These are phyloP conservation scores for Drosophila tripunctata DNA, from an alignment of 2,888 invertebrate species.

Conservation along the genomic window DNA sequence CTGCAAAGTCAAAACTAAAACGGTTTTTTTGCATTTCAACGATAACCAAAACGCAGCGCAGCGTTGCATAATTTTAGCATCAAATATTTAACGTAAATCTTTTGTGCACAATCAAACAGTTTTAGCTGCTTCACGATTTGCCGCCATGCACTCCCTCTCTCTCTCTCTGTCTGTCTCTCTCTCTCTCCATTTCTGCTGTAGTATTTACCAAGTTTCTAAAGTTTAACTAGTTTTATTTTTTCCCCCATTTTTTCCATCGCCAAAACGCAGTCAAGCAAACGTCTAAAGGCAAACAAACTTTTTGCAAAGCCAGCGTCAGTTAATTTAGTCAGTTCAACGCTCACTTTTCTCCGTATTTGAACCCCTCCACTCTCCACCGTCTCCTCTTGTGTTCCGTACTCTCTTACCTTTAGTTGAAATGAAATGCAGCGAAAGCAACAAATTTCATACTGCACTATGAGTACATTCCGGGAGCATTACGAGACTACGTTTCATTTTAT, in stretches of 20 bases:
- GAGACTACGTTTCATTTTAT: conserved; percentile 63
- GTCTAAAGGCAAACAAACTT: conserved; percentile 74
- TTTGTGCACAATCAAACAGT: conserved; percentile 74
- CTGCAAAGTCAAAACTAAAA: conserved; percentile 46
- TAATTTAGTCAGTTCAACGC: conserved; percentile 78
- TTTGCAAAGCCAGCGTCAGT: conserved; percentile 66
- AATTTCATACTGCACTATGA: conserved; percentile 24
- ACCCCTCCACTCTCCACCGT: neutral
- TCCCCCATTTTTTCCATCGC: neutral
- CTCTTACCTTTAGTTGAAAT: conserved; percentile 16
- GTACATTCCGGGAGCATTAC: conserved; percentile 56
- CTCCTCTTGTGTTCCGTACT: too few relatives aligned
- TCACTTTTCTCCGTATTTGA: conserved; percentile 7
- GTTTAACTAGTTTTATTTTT: conserved; percentile 33
- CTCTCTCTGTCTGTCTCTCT: too few relatives aligned
- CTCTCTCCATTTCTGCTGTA: too few relatives aligned
- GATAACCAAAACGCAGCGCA: conserved; percentile 74
- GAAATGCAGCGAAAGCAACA: conserved; percentile 11
- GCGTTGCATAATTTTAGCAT: conserved; percentile 78
- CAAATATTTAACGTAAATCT: conserved; percentile 79
- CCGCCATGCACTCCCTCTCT: conserved; percentile 14
- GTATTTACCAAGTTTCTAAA: conserved; percentile 31
- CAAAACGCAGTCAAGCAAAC: conserved; percentile 58
- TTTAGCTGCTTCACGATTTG: conserved; percentile 42
- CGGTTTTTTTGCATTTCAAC: conserved; percentile 66